A percentile compares a stretch with the other conserved stretches of the same genome.
These are phyloP conservation scores for Drosophila kohkoa DNA, from an alignment of 1,140 invertebrate species.

Conservation along the genomic window DNA sequence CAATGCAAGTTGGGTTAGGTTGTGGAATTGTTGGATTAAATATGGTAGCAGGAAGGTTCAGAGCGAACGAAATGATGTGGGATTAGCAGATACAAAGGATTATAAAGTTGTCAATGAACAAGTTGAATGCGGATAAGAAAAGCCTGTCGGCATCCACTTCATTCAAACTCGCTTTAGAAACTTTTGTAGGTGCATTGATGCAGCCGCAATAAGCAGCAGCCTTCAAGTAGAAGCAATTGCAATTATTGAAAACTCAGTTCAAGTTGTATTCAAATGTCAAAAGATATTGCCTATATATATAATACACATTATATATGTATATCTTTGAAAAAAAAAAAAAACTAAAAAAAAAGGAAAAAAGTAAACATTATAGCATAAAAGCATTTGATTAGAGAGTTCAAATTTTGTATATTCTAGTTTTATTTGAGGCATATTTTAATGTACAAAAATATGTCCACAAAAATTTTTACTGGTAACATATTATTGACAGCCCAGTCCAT, in stretches of 20 bases:
- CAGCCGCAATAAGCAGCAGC: not conserved
- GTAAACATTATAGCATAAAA: too few relatives aligned
- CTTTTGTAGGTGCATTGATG: constrained; percentile 3
- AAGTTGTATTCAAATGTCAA: not conserved
- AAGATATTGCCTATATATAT: not conserved
- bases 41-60: constrained; percentile 2
- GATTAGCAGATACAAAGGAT: constrained; percentile 69
- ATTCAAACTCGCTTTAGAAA: constrained; percentile 22
- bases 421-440: too few relatives aligned
- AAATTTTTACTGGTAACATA: too few relatives aligned
- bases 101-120: constrained; percentile 77
- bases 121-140: constrained; percentile 52
- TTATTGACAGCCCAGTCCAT: too few relatives aligned
- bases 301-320: too few relatives aligned
- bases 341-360: too few relatives aligned
- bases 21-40: constrained; percentile 75
- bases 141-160: constrained; percentile 42
- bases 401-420: too few relatives aligned
- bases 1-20: constrained; percentile 78
- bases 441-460: too few relatives aligned
- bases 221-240: not conserved
- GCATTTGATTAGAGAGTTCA: too few relatives aligned
- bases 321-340: too few relatives aligned
- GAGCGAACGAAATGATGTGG: constrained; percentile 49
- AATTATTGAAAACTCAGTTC: not conserved